Percentiles rank a stretch among this genome's conserved stretches.
phyloP scores from a whole-genome alignment of 2,113 vertebrate genomes.

The Phylloscopus trochilus region DNA sequence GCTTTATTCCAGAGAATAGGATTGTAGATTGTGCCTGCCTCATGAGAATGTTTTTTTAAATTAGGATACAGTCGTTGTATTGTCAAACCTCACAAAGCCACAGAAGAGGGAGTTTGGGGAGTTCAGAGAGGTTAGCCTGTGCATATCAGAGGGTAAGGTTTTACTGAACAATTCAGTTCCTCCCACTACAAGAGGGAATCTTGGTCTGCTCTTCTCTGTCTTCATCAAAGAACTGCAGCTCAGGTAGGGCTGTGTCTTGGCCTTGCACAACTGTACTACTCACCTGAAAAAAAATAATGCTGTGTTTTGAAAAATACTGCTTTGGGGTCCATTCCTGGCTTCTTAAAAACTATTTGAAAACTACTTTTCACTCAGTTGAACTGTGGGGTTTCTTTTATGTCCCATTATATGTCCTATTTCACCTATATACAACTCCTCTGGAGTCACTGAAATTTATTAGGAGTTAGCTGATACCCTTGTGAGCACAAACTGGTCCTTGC shows the following conservation, averaged over 20 bases:
- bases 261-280: not conserved
- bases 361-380: not conserved
- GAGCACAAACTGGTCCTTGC: not conserved
- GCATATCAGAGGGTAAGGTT: not conserved
- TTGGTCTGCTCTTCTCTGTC: not conserved
- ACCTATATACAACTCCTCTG: not conserved
- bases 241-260: not conserved
- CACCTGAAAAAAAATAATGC: not conserved
- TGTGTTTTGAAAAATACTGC: not conserved
- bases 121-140: not conserved
- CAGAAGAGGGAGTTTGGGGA: not conserved
- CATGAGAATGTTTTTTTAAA: not conserved
- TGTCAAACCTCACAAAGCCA: not conserved
- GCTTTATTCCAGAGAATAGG: not conserved
- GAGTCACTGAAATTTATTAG: not conserved
- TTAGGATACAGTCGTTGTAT: not conserved
- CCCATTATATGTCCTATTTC: no score
- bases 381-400: not conserved
- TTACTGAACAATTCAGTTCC: not conserved
- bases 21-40: not conserved
- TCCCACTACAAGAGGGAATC: not conserved
- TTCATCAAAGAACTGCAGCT: not conserved
- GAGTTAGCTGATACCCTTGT: not conserved
- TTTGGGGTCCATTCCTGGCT: not conserved
- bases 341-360: not conserved